Evolutionary conservation across 2,888 invertebrate species (phyloP), one percentile per base, ranked within the genome.

Genomic region (Xestobium rufovillosum): DNA sequence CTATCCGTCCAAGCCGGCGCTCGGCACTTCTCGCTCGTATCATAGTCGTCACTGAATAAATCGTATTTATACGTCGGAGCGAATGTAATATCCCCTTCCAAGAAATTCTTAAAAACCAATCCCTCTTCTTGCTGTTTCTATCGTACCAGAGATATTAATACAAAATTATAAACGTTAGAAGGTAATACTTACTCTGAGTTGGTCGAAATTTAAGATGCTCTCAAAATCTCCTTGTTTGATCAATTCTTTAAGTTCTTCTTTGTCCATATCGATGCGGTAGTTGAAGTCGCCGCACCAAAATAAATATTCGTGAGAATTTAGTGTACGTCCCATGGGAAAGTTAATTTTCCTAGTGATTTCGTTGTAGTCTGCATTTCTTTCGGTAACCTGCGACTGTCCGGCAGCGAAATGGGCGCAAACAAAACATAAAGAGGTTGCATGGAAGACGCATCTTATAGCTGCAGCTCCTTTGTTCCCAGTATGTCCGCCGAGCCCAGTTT

Each of bases 271-370:
- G 39, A 98, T 83, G 38, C 98, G 79, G 61, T 98, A 99, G 65
- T 99, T 98, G 64, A 98, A 98, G 69, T 98, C 98, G 1, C 98
- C 98, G 63, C 96, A 92, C 97, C 97, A 99, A 66, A 98, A 96
- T 1, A 98, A 83, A 63, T 94, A 96, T 67, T 99, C 98, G 60
- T 98, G 97, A 1, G 92, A 88, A 62, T 89, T 87, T 3, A 97
- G 68, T 0, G 87, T 85, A 41, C 92, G 75, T 6, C 91, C 70
- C 87, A 91, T 88, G 1, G 91, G 90, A 60, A 91, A 91, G 4
- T 81, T 77, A 38, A 90, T 73, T 71, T 92, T 95, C 51, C 88
- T 75, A 1, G 88, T 87, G 39, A 98, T 96, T 70, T 97, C 96
- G 14, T 86, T 81, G 62, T 90, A 99, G 67, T 98, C 97, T 4